A percentile compares a stretch with the other conserved stretches of the same genome.
Evolutionary conservation across 2,888 invertebrate genomes (phyloP).

Genomic region (Uloborus plumipes): DNA sequence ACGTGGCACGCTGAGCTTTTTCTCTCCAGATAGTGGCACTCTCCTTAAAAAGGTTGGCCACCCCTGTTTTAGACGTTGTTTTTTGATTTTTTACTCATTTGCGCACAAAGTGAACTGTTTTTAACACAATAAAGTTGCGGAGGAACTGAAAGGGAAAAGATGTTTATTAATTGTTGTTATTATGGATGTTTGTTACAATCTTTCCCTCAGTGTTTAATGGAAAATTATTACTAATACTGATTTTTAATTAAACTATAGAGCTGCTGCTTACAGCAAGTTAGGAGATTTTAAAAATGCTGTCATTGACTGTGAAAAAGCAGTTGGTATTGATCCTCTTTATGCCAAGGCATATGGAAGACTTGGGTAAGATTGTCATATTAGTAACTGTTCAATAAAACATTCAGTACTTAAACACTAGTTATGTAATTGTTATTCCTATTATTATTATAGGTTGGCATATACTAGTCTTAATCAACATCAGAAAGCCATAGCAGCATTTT

Average conservation of each 20-base stretch:
- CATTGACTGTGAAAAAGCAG: slow-evolving; percentile 89
- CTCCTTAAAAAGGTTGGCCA: too few species aligned
- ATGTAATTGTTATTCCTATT: slow-evolving; percentile 12
- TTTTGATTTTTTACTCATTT: too few species aligned
- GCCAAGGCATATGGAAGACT: slow-evolving; percentile 95
- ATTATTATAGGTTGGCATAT: slow-evolving; percentile 79
- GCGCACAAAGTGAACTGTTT: too few species aligned
- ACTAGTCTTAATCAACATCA: slow-evolving; percentile 85
- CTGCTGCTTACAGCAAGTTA: slow-evolving; percentile 93
- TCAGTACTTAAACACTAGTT: neutral
- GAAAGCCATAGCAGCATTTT: slow-evolving; percentile 88
- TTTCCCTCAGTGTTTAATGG: too few species aligned
- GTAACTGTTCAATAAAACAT: neutral
- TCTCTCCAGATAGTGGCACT: too few species aligned
- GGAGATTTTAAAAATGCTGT: slow-evolving; percentile 87
- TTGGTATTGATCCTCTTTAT: slow-evolving; percentile 90
- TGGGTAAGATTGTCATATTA: slow-evolving; percentile 74
- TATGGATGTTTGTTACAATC: too few species aligned
- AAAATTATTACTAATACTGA: too few species aligned
- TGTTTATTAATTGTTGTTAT: too few species aligned
- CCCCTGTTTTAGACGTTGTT: too few species aligned
- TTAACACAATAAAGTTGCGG: too few species aligned
- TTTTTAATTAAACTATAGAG: slow-evolving; percentile 74
- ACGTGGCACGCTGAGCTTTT: too few species aligned
- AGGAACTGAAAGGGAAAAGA: too few species aligned